phyloP scores from a whole-genome alignment of 2,113 vertebrate species.

The Gracilinanus agilis region DNA sequence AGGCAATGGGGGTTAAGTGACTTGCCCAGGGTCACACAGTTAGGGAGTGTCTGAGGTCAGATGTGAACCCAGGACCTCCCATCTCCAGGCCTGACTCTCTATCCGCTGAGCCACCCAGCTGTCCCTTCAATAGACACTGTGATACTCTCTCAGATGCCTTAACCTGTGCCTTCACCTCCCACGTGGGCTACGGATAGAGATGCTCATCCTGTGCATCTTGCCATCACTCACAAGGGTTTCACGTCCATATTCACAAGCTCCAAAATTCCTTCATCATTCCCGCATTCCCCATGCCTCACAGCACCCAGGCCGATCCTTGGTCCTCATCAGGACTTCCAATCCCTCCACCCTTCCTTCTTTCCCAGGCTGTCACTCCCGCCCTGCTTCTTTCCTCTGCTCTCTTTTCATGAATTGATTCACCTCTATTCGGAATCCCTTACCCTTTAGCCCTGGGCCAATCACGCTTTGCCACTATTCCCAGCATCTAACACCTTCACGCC shows the following conservation, averaged over 20 bases:
- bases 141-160: not conserved
- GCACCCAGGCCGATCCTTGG: not conserved
- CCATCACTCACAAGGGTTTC: not conserved
- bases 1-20: too few species aligned
- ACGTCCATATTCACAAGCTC: not conserved
- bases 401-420: not conserved
- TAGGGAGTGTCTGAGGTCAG: too few species aligned
- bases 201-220: not conserved
- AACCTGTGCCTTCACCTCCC: not conserved
- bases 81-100: too few species aligned
- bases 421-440: not conserved
- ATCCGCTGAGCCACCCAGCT: too few species aligned
- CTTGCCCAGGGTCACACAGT: too few species aligned
- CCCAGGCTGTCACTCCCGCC: not conserved
- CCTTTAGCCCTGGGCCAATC: not conserved
- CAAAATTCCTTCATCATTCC: not conserved
- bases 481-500: not conserved
- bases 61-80: too few species aligned
- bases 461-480: not conserved
- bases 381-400: not conserved
- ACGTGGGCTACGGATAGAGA: not conserved
- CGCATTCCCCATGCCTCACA: not conserved
- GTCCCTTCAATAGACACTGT: not conserved
- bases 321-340: not conserved
- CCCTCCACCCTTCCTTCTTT: not conserved